These are phyloP conservation scores for Spisula subtruncata DNA, from an alignment of 2,888 invertebrate genomes.

Conservation along the genomic window DNA sequence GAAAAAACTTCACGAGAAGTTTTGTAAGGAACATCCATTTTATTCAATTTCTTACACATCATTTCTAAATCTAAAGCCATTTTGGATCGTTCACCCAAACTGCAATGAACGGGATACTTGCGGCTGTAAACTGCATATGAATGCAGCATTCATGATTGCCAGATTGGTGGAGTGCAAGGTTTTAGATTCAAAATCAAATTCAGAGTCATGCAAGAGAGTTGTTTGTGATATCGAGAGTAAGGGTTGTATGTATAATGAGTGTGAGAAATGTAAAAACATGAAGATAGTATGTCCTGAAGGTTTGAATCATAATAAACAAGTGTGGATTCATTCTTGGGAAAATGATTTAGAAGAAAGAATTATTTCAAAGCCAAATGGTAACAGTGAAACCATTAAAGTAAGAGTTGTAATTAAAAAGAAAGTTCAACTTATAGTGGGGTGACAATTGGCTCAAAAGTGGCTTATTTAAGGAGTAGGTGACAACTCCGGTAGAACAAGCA, in stretches of 20 bases:
- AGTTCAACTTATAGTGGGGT: too few relatives aligned
- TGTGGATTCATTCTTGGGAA: constrained; percentile 40
- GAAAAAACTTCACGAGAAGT: constrained; percentile 24
- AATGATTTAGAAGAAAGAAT: constrained; percentile 36
- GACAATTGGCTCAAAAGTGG: too few relatives aligned
- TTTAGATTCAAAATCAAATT: not conserved
- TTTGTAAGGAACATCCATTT: not conserved
- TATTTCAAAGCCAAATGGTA: not conserved
- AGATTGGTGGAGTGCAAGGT: constrained; percentile 22
- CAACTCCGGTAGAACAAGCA: too few relatives aligned
- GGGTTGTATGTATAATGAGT: constrained; percentile 42
- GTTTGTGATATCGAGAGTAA: constrained; percentile 28
- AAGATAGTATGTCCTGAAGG: not conserved
- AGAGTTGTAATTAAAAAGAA: constrained; percentile 12
- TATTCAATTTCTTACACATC: not conserved
- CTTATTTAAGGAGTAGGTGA: too few relatives aligned
- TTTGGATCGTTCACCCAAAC: constrained; percentile 40
- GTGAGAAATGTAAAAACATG: constrained; percentile 22
- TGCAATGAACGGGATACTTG: constrained; percentile 42
- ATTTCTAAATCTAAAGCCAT: constrained; percentile 35
- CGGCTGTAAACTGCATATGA: constrained; percentile 39
- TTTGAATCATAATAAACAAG: constrained; percentile 21
- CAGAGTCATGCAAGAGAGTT: constrained; percentile 29
- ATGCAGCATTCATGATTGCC: constrained; percentile 33
- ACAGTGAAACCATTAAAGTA: constrained; percentile 19